These are phyloP conservation scores for Petrocephalus schoutedeni DNA, from an alignment of 2,797 vertebrate species.

Conservation along the genomic window DNA sequence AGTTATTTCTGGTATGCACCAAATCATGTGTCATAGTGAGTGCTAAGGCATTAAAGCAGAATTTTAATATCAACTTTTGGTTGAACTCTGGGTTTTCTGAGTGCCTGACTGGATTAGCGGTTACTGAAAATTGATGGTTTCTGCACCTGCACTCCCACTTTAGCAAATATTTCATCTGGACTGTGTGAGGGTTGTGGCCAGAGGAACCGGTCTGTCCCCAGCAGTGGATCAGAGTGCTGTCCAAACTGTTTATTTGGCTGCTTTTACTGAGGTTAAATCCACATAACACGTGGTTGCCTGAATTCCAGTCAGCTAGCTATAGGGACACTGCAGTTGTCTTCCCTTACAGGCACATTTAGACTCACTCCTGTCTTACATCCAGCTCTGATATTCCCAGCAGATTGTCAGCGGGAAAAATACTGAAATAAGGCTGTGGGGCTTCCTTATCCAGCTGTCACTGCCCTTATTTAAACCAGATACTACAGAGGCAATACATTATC, in stretches of 20 bases:
- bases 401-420: neutral
- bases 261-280: neutral
- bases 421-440: neutral
- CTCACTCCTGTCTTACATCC: neutral
- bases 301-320: neutral
- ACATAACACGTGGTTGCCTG: neutral
- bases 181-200: neutral
- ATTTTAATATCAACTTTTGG: neutral
- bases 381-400: constrained; percentile 10
- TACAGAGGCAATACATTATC: constrained; percentile 1
- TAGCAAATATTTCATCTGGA: neutral
- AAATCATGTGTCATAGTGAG: neutral
- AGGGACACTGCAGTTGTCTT: neutral
- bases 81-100: neutral
- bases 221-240: neutral
- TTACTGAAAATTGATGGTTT: neutral
- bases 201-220: neutral
- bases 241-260: neutral
- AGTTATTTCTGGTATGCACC: neutral
- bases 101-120: neutral
- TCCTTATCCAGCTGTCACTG: neutral
- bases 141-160: neutral
- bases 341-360: neutral
- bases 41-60: neutral
- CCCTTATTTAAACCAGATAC: constrained; percentile 1